These are phyloP conservation scores for Pygoscelis antarcticus DNA, from an alignment of 2,113 vertebrate species.

Conservation along the genomic window DNA sequence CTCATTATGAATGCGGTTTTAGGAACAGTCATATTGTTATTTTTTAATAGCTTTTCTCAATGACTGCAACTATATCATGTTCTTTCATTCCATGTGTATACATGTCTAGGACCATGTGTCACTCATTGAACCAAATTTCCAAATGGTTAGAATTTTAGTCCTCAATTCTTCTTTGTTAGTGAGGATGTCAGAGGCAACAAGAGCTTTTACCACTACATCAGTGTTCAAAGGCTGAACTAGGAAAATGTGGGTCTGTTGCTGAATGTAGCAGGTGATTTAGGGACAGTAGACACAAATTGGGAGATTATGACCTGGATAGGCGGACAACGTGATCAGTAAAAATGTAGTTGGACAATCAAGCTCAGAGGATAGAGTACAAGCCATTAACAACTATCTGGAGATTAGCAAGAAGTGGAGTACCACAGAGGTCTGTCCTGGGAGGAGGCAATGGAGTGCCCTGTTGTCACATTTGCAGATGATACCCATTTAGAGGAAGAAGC, in stretches of 20 bases:
- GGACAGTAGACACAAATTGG: background rate
- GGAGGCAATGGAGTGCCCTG: background rate
- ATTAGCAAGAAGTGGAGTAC: background rate
- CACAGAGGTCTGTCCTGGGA: background rate
- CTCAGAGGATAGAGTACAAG: background rate
- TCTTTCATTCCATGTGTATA: background rate
- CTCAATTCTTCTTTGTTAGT: background rate
- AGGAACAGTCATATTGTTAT: background rate
- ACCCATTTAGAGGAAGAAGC: background rate
- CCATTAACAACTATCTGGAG: background rate
- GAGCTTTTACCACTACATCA: background rate
- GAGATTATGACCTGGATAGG: background rate
- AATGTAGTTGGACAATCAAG: background rate
- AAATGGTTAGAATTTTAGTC: background rate
- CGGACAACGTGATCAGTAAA: background rate
- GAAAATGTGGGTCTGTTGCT: fast-evolving
- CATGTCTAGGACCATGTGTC: background rate
- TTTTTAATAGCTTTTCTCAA: background rate
- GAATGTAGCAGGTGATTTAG: background rate
- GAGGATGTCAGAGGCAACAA: background rate
- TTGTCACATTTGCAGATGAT: background rate
- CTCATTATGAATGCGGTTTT: background rate
- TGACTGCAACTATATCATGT: background rate
- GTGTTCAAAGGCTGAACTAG: background rate
- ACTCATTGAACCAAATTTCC: background rate